phyloP scores from a whole-genome alignment of 1,140 invertebrate species.

The Manduca sexta region DNA sequence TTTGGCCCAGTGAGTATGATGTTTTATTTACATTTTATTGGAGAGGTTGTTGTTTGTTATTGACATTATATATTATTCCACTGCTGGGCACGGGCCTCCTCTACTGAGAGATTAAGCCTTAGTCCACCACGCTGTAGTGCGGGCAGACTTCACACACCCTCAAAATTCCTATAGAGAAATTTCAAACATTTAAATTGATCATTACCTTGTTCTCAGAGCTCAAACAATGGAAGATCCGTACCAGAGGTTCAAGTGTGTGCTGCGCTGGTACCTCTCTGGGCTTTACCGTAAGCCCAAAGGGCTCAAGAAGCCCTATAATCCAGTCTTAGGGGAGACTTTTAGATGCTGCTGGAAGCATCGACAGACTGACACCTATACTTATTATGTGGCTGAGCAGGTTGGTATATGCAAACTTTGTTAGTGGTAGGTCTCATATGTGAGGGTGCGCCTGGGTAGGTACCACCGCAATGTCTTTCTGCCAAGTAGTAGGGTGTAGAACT shows the following conservation, averaged over 20 bases:
- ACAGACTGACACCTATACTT: constrained; percentile 86
- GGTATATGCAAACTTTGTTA: background rate
- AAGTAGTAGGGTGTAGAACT: no score
- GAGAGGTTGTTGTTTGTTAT: no score
- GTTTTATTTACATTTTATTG: background rate
- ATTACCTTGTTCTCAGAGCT: constrained; percentile 75
- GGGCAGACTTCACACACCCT: no score
- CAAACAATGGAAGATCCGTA: constrained; percentile 91
- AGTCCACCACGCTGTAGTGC: no score
- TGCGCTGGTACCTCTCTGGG: constrained; percentile 92
- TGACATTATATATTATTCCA: no score
- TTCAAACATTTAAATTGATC: no score
- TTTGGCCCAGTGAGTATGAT: constrained; percentile 84
- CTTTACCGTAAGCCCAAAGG: constrained; percentile 93
- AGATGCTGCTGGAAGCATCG: constrained; percentile 92
- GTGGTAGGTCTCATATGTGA: no score
- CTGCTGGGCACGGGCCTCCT: no score
- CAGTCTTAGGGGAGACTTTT: constrained; percentile 93
- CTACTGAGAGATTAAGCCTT: no score
- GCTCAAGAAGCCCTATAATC: constrained; percentile 97
- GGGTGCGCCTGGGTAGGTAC: no score
- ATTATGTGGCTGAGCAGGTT: constrained; percentile 95
- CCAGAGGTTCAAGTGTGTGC: constrained; percentile 90
- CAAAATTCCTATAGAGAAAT: no score
- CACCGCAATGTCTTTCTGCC: no score